A percentile compares a stretch with the other conserved stretches of the same genome.
These are phyloP conservation scores for Orchesellides sinensis DNA, from an alignment of 2,888 invertebrate genomes.

Conservation along the genomic window DNA sequence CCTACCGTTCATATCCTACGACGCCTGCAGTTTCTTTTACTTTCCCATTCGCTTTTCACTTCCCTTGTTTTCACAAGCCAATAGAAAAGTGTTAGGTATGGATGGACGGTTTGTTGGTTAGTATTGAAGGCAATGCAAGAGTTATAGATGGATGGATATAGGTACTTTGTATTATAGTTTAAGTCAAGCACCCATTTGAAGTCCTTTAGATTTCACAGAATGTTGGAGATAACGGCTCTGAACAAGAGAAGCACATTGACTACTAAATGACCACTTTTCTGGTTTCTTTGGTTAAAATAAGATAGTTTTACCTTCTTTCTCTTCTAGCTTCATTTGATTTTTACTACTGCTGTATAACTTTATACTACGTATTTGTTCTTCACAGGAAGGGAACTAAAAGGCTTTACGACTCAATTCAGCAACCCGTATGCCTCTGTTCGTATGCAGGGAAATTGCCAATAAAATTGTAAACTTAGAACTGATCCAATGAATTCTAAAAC, in stretches of 20 bases:
- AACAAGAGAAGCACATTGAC: conserved; percentile 32
- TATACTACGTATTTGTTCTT: background rate
- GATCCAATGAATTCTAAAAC: conserved; percentile 8
- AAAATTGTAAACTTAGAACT: background rate
- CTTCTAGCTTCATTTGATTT: background rate
- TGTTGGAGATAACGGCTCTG: conserved; percentile 25
- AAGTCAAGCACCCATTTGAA: conserved; percentile 21
- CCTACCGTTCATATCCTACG: background rate
- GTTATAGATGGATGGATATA: background rate
- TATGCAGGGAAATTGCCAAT: conserved; percentile 2
- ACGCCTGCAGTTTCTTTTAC: background rate
- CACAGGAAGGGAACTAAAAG: background rate
- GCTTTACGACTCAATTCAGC: conserved; percentile 6
- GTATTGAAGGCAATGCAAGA: background rate
- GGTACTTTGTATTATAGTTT: background rate
- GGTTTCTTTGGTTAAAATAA: conserved; percentile 22
- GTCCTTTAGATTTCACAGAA: conserved; percentile 34
- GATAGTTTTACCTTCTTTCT: background rate
- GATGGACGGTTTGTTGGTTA: conserved; percentile 34
- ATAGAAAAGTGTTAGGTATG: conserved; percentile 22
- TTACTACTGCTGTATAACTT: background rate
- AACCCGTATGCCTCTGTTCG: no score
- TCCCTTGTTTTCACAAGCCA: conserved; percentile 13
- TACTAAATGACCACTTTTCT: conserved; percentile 50
- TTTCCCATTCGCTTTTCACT: background rate